phyloP scores from a whole-genome alignment of 2,888 invertebrate genomes.

The Oligia strigilis region DNA sequence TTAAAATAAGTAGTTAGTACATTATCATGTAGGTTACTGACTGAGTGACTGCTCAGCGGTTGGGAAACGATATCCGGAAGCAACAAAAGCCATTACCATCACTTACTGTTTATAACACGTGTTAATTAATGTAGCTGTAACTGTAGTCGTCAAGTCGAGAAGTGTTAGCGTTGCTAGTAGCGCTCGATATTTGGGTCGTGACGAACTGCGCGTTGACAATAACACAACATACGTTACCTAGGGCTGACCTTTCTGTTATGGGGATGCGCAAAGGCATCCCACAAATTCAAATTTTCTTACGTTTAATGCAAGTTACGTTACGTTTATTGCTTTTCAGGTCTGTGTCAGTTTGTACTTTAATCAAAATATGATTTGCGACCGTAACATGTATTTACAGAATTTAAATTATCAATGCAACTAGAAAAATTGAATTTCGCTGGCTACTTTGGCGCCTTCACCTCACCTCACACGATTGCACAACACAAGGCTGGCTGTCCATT shows the following conservation, averaged over 20 bases:
- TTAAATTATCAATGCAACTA: neutral
- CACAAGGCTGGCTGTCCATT: neutral
- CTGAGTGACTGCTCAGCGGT: neutral
- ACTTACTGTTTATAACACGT: conserved; percentile 21
- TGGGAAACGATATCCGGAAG: conserved; percentile 12
- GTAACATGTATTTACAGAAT: neutral
- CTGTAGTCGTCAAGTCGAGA: conserved; percentile 34
- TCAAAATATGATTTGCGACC: too few relatives aligned
- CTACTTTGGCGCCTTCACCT: too few relatives aligned
- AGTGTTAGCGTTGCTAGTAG: conserved; percentile 73
- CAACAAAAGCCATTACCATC: conserved; percentile 15
- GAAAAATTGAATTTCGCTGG: neutral
- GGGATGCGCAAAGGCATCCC: neutral
- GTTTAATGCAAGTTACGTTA: neutral
- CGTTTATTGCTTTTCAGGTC: neutral
- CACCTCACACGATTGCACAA: neutral
- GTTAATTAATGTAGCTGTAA: conserved; percentile 8
- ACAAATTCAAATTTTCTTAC: neutral
- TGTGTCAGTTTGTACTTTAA: neutral
- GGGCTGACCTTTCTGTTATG: conserved; percentile 59
- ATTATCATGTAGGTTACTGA: neutral
- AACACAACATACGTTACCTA: conserved; percentile 60
- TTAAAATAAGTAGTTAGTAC: neutral
- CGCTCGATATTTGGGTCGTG: conserved; percentile 80
- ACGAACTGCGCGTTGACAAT: conserved; percentile 73